These are phyloP conservation scores for Neosilurus hyrtlii DNA, from an alignment of 2,797 vertebrate species.

Conservation along the genomic window DNA sequence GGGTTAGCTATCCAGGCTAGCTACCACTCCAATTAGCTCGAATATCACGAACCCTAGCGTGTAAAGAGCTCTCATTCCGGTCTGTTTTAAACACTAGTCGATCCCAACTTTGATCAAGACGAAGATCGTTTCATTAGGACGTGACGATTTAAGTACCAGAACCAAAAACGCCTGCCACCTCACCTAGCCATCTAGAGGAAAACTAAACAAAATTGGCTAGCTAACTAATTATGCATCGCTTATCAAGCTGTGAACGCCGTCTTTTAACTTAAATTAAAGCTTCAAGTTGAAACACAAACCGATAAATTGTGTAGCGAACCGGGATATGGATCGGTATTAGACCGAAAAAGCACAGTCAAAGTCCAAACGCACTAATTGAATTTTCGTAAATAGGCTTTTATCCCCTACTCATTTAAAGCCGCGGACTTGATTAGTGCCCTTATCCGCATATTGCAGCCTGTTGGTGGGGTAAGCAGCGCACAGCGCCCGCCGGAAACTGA, in stretches of 20 bases:
- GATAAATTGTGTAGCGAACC: background rate
- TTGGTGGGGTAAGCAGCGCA: conserved; percentile 67
- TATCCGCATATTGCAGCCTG: conserved; percentile 68
- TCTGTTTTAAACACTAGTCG: conserved; percentile 20
- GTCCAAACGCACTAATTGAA: conserved; percentile 52
- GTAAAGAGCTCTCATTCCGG: conserved; percentile 7
- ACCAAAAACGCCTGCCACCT: conserved; percentile 45
- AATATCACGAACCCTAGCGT: conserved; percentile 35
- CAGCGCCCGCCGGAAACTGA: conserved; percentile 73
- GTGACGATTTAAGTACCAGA: background rate
- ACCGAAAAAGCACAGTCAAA: conserved; percentile 34
- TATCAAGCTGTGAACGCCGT: conserved; percentile 51
- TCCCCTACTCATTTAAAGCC: conserved; percentile 58
- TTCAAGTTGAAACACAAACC: background rate
- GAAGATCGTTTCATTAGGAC: background rate
- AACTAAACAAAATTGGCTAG: conserved; percentile 76
- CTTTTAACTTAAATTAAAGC: conserved; percentile 53
- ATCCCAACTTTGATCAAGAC: conserved; percentile 22
- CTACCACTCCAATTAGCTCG: conserved; percentile 34
- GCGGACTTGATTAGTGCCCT: conserved; percentile 75
- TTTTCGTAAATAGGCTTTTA: conserved; percentile 49
- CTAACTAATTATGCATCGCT: conserved; percentile 71
- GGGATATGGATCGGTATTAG: conserved; percentile 36
- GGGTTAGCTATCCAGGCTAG: conserved; percentile 46
- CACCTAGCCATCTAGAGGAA: conserved; percentile 58